phyloP scores from a whole-genome alignment of 2,113 vertebrate genomes.

The Cacatua alba region DNA sequence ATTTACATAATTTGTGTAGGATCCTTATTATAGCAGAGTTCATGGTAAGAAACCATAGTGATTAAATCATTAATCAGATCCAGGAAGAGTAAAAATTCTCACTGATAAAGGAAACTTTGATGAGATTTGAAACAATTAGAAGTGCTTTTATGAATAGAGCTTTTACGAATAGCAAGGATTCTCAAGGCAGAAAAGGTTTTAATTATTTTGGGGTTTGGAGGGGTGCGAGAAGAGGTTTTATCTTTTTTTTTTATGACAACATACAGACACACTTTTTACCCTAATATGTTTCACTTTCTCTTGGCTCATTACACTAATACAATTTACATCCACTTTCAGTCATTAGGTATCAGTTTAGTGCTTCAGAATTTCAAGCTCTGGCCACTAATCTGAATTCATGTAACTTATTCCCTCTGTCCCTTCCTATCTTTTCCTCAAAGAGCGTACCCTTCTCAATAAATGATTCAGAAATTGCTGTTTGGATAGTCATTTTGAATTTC shows the following conservation, averaged over 20 bases:
- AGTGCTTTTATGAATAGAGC: constrained; percentile 15
- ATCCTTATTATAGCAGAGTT: constrained; percentile 16
- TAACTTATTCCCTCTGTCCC: not conserved
- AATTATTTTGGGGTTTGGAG: not conserved
- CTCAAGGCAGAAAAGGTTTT: constrained; percentile 10
- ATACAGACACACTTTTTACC: not conserved
- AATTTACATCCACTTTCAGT: constrained; percentile 50
- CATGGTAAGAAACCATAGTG: constrained; percentile 14
- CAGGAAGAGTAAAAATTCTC: not conserved
- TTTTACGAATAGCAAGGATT: constrained; percentile 13
- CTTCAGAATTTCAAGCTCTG: not conserved
- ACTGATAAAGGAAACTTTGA: constrained; percentile 9
- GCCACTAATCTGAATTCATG: constrained; percentile 29
- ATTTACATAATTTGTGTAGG: constrained; percentile 8
- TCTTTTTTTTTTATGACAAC: not conserved
- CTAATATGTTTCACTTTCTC: not conserved
- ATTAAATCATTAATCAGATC: constrained; percentile 39
- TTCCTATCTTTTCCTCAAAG: not conserved
- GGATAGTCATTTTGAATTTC: constrained; percentile 18
- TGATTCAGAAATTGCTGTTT: not conserved
- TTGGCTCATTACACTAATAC: constrained; percentile 41
- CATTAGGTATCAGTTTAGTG: constrained; percentile 31
- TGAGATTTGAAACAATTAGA: constrained; percentile 46
- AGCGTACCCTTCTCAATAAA: constrained; percentile 38
- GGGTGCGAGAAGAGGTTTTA: not conserved